Evolutionary conservation across 2,113 vertebrate genomes (phyloP), one percentile per base, ranked within the genome.

Genomic region (Platysternon megacephalum): DNA sequence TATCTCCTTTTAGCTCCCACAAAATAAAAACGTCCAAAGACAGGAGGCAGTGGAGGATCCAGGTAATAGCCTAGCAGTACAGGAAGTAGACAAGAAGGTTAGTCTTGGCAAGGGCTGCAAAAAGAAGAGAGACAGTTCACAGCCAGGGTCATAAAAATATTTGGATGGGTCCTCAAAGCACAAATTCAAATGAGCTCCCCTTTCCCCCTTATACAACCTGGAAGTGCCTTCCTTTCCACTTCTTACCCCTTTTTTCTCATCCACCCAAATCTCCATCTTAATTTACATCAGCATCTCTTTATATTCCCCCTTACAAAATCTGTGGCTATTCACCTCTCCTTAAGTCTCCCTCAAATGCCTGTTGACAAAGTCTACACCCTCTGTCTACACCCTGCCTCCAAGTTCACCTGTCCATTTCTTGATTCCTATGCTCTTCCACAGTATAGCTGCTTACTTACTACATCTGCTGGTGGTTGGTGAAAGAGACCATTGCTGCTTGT

Each of bases 221-320:
- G 17, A 88, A 42, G 74, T 28, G 80, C 89, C 16, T 84, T 74
- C 8, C 61, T 21, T 91, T 88, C 56, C 76, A 19, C 32, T 86
- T 74, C 0, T 1, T 26, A 84, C 51, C 32, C 26, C 26, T 0
- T 24, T 68, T 52, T 82, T 76, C 87, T 79, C 86, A 74, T 29
- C 78, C 86, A 76, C 65, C 46, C 68, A 81, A 90, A 80, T 5
- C 1, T 1, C 5, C 8, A n/a, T 26, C 26, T 42, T 4, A 1
- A 28, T 52, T 87, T 82, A 79, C 56, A 28, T 46, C 10, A 7
- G 24, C 51, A 8, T 14, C 48, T n/a, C 81, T 68, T 53, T 10
- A 19, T 94, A 61, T 89, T 80, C 35, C 29, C 48, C 79, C 49
- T 74, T 94, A 84, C 93, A 87, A 88, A 94, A 96, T 72, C 90